Conservation (phyloP, 2,113 vertebrate genomes). For the Melanerpes aurifrons region DNA sequence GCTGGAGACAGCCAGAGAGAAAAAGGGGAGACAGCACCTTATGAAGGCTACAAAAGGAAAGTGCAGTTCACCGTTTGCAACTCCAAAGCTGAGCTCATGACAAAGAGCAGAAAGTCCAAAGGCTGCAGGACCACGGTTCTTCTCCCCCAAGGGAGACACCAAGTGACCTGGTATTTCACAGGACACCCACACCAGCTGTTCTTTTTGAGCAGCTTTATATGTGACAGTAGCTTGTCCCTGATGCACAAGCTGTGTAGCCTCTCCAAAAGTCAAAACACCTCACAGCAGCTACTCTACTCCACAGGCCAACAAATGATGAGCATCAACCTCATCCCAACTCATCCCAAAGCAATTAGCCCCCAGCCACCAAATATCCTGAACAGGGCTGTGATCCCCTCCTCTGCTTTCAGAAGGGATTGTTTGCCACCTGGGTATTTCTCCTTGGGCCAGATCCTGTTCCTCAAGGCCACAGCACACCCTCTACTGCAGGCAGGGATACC, state of each 20-base stretch:
- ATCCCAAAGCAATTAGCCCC: not conserved
- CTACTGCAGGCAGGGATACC: not conserved
- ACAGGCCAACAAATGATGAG: fast-evolving
- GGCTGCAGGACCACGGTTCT: fast-evolving
- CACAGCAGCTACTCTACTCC: not conserved
- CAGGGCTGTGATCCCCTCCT: not conserved
- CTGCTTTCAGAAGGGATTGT: fast-evolving
- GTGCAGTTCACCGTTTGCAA: not conserved
- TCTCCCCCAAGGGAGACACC: not conserved
- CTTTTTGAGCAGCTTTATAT: not conserved
- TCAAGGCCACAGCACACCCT: not conserved
- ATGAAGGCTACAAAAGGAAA: not conserved
- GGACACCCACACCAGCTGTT: not conserved
- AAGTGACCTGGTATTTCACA: not conserved
- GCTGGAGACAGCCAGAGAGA: not conserved
- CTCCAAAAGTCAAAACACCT: not conserved
- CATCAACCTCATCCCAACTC: not conserved
- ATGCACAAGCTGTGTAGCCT: not conserved
- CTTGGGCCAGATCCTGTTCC: not conserved
- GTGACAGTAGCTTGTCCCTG: not conserved
- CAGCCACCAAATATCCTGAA: not conserved
- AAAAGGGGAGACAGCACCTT: not conserved
- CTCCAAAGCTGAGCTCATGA: not conserved
- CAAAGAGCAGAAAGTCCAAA: no score
- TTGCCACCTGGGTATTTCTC: not conserved